Evolutionary conservation across 2,797 vertebrate species (phyloP), one percentile per base, ranked within the genome.

Genomic region (Characodon lateralis): DNA sequence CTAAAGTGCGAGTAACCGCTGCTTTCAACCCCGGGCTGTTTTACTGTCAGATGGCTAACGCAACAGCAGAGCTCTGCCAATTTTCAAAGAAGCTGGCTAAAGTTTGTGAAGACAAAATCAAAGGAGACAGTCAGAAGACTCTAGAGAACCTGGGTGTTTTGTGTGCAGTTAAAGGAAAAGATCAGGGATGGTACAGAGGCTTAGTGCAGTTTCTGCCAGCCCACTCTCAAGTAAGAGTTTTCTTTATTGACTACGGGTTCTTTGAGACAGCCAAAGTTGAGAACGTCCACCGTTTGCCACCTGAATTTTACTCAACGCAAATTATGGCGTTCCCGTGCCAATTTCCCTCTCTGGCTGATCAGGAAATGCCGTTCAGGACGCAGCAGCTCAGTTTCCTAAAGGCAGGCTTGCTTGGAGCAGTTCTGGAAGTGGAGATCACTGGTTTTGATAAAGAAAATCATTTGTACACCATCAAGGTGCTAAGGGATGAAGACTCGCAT

Each of bases 201-300:
- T 93, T 97, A 84, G 94, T 99, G 77, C 96, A 96, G 78, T 93
- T 94, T 58, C 90, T 98, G 16, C 93, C 97, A 3, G 87, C 96
- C 39, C 92, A 93, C 83, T 95, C 96, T 76, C 78, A 82, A 3
- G 93, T 97, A 24, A 94, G 93, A 92, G 94, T 98, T 77, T 95
- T 96, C 89, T 97, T 98, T 88, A 94, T 98, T 83, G 98, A 99
- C 94, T 97, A 96, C 24, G 98, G 98, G 56, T 95, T 88, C 92
- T 95, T 50, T 78, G 97, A 99, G 90, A 88, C 90, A 43, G 93
- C 98, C 59, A 92, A 94, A 77, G 93, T 95, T 26, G 87, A 92
- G 73, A 91, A 94, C 0, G 51, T 99, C 86, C 91, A 91, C 81
- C 96, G 95, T 84, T 94, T 99, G 81, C 95, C 95, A 9, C 83